A percentile compares a stretch with the other conserved stretches of the same genome.
These are phyloP conservation scores for Metalampra italica DNA, from an alignment of 2,888 invertebrate genomes.

Conservation along the genomic window DNA sequence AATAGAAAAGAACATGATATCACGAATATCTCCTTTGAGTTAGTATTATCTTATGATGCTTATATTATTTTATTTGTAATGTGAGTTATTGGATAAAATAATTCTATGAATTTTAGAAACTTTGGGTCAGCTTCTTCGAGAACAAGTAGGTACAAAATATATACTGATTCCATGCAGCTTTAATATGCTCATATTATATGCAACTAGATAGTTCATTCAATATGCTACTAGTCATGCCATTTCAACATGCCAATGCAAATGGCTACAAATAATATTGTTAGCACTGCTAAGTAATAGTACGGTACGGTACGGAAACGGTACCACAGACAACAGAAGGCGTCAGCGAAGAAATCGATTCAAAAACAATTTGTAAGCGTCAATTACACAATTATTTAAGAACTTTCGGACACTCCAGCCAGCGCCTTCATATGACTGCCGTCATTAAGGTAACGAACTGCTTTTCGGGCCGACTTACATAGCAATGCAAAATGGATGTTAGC, in stretches of 20 bases:
- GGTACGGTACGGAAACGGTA: background rate
- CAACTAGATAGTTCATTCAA: background rate
- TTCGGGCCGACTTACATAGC: too few relatives aligned
- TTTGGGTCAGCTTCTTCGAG: constrained; percentile 54
- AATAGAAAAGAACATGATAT: background rate
- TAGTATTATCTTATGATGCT: background rate
- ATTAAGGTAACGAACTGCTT: too few relatives aligned
- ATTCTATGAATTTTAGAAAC: constrained; percentile 23
- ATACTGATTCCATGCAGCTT: background rate
- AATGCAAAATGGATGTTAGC: too few relatives aligned
- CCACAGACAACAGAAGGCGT: too few relatives aligned
- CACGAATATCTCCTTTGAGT: background rate
- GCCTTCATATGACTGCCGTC: too few relatives aligned
- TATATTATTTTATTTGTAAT: too few relatives aligned
- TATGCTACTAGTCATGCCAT: background rate
- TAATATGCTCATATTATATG: background rate
- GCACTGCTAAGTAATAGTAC: background rate
- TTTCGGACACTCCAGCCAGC: too few relatives aligned
- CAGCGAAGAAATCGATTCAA: too few relatives aligned
- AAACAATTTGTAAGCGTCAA: too few relatives aligned
- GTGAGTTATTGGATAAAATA: too few relatives aligned
- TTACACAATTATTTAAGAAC: too few relatives aligned
- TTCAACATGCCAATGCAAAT: background rate
- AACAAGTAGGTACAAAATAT: background rate
- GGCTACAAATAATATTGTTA: background rate